Evolutionary conservation across 2,888 invertebrate species (phyloP).

Genomic region (Miltochrista miniata): DNA sequence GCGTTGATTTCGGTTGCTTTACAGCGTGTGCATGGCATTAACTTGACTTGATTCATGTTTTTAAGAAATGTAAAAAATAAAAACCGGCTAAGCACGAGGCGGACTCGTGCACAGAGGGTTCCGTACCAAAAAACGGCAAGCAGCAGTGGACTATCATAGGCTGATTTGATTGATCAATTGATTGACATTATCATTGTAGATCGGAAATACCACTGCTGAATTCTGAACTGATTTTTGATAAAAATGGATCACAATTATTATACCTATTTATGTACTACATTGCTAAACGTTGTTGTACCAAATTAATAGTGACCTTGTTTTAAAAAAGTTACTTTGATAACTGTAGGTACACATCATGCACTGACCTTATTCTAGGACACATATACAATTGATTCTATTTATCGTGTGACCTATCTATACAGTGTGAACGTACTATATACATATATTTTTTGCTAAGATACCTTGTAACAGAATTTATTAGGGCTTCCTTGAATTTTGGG

Average conservation of each 20-base stretch:
- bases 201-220: no score
- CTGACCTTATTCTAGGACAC: constrained; percentile 12
- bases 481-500: constrained; percentile 12
- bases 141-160: no score
- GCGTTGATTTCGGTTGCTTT: not conserved
- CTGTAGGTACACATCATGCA: constrained; percentile 18
- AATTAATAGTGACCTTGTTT: constrained; percentile 22
- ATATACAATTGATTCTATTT: constrained; percentile 15
- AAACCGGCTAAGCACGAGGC: no score
- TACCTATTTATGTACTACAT: constrained; percentile 6
- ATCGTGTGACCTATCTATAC: constrained; percentile 22
- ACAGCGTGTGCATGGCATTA: no score
- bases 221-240: no score
- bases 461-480: constrained; percentile 29
- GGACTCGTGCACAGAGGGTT: no score
- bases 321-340: constrained; percentile 9
- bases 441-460: constrained; percentile 13
- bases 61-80: no score
- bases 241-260: no score
- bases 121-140: no score
- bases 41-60: no score
- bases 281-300: constrained; percentile 8
- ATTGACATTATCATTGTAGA: no score
- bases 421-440: constrained; percentile 19
- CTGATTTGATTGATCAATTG: no score